Percentiles rank a stretch among this genome's conserved stretches.
Evolutionary conservation across 30 jellyfish, hydroid and myxozoan species (phyloP).

Genomic region (Mastigias papua): DNA sequence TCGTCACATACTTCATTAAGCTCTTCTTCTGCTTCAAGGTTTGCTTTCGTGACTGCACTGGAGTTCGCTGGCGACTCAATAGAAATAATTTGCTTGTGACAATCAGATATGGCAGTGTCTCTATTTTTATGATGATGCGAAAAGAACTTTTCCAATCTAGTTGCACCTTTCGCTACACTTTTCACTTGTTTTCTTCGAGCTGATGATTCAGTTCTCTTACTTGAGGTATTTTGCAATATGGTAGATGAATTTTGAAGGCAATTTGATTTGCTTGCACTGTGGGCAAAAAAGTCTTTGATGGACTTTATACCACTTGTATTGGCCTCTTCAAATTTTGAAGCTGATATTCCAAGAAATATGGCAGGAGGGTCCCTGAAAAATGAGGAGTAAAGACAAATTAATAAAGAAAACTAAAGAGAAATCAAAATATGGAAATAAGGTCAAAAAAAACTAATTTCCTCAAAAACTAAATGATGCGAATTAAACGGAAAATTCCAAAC

Average conservation of each 20-base stretch:
- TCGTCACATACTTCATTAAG: background rate
- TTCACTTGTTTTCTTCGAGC: background rate
- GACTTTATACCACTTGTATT: constrained; percentile 50
- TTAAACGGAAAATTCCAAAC: background rate
- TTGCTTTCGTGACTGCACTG: background rate
- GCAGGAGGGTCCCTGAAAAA: constrained; percentile 89
- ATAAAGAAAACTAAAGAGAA: no score
- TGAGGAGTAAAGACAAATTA: no score
- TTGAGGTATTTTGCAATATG: background rate
- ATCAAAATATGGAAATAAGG: no score
- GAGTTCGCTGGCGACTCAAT: background rate
- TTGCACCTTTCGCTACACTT: background rate
- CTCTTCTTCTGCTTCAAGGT: background rate
- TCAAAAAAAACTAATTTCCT: background rate
- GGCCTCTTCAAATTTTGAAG: constrained; percentile 77
- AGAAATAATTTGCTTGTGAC: background rate
- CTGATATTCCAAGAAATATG: constrained; percentile 66
- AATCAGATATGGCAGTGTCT: background rate
- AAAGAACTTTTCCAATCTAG: constrained; percentile 15
- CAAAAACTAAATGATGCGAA: background rate
- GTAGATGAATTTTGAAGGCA: background rate
- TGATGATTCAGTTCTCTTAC: background rate
- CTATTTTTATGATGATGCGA: background rate
- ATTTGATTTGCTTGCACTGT: background rate
- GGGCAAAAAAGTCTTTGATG: constrained; percentile 39